Evolutionary conservation across 2,888 invertebrate species (phyloP).

Genomic region (Halocaridina rubra): DNA sequence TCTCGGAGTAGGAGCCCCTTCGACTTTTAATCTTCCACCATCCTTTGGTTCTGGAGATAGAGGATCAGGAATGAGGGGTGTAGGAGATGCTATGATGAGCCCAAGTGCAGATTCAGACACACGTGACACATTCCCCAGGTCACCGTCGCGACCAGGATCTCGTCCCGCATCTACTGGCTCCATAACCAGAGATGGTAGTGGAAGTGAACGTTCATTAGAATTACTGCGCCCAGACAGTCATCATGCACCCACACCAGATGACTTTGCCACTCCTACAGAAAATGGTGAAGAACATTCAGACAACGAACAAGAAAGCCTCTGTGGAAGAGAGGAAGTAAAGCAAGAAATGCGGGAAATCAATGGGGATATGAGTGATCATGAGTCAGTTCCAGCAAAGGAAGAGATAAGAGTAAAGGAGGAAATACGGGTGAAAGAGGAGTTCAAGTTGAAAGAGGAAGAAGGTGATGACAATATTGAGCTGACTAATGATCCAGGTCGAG

Average conservation of each 20-base stretch:
- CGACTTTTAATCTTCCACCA: constrained; percentile 62
- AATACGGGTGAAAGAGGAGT: constrained; percentile 61
- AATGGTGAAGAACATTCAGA: constrained; percentile 63
- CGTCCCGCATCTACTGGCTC: constrained; percentile 59
- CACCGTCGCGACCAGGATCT: constrained; percentile 60
- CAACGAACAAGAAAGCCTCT: constrained; percentile 50
- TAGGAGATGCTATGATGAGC: constrained; percentile 57
- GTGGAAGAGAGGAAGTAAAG: constrained; percentile 49
- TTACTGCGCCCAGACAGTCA: constrained; percentile 52
- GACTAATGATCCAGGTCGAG: constrained; percentile 27
- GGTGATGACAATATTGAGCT: constrained; percentile 42
- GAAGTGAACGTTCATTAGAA: constrained; percentile 62
- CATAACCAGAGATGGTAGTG: constrained; percentile 57
- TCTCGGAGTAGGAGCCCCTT: constrained; percentile 49
- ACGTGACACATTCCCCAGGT: constrained; percentile 61
- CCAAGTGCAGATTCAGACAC: constrained; percentile 63
- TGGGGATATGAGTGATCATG: constrained; percentile 52
- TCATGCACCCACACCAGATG: constrained; percentile 39
- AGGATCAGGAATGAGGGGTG: constrained; percentile 52
- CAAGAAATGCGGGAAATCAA: constrained; percentile 50
- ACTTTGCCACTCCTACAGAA: constrained; percentile 40
- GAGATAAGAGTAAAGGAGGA: constrained; percentile 63
- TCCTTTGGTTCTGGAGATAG: constrained; percentile 61
- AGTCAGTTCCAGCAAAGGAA: constrained; percentile 54
- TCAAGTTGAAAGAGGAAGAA: constrained; percentile 57